Conservation (phyloP, 2,113 vertebrate species). For the Pseudorasbora parva region DNA sequence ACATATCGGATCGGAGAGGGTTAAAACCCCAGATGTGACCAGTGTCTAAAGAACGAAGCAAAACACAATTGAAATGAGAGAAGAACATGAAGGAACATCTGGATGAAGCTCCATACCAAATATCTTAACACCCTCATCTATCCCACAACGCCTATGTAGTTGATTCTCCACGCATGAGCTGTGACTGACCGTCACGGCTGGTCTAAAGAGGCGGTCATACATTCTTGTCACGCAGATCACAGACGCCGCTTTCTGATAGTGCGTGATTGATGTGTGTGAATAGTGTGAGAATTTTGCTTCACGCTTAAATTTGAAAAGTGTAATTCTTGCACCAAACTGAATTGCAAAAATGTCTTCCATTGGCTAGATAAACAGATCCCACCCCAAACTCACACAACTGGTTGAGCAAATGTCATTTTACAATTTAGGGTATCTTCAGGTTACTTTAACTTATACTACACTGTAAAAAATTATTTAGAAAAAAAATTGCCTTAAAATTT, state of each 20-base stretch:
- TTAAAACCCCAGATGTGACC: not conserved
- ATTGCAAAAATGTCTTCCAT: conserved; percentile 1
- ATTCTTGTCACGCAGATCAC: not conserved
- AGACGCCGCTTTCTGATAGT: not conserved
- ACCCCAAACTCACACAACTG: not conserved
- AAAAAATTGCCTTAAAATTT: too few relatives aligned
- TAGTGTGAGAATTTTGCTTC: conserved; percentile 16
- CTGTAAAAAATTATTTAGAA: too few relatives aligned
- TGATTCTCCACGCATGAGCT: not conserved
- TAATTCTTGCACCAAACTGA: not conserved
- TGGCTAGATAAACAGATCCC: not conserved
- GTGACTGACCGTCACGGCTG: conserved; percentile 45
- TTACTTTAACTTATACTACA: not conserved
- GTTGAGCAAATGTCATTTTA: not conserved
- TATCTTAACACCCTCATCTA: conserved; percentile 13
- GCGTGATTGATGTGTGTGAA: conserved; percentile 14
- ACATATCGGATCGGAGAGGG: not conserved
- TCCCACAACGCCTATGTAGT: conserved; percentile 25
- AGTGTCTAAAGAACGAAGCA: not conserved
- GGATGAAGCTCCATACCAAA: conserved; percentile 9
- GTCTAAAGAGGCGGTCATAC: conserved; percentile 11
- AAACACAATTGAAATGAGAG: not conserved
- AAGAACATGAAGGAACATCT: not conserved
- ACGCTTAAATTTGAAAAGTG: conserved; percentile 1
- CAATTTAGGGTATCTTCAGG: not conserved